phyloP scores from a whole-genome alignment of 2,888 invertebrate species.

The Phaonia tiefii region DNA sequence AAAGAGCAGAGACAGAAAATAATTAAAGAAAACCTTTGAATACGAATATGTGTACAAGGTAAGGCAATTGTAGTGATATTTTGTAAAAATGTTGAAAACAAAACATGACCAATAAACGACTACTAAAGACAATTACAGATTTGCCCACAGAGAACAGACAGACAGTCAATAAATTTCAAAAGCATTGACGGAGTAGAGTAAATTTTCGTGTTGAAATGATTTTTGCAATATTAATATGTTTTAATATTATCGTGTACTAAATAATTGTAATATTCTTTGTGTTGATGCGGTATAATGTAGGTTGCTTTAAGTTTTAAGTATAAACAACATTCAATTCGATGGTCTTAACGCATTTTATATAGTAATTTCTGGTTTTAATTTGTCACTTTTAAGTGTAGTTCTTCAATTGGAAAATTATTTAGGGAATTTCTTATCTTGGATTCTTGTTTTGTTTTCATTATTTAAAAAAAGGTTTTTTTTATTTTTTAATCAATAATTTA shows the following conservation, averaged over 20 bases:
- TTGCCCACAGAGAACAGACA: too few species aligned
- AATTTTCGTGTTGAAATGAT: constrained; percentile 30
- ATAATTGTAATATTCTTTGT: too few species aligned
- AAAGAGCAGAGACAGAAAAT: constrained; percentile 21
- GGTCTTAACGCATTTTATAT: constrained; percentile 75
- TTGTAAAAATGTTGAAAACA: constrained; percentile 1
- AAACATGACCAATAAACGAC: constrained; percentile 16
- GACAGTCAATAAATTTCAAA: too few species aligned
- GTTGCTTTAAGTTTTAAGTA: constrained; percentile 50
- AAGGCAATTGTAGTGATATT: not conserved
- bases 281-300: constrained; percentile 36
- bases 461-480: constrained; percentile 35
- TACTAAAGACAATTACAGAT: too few species aligned
- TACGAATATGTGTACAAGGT: not conserved
- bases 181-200: constrained; percentile 22
- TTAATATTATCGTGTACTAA: constrained; percentile 11
- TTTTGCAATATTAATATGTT: constrained; percentile 23
- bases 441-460: constrained; percentile 44
- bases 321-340: constrained; percentile 72
- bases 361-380: constrained; percentile 45
- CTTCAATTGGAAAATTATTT: constrained; percentile 56
- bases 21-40: not conserved
- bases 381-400: constrained; percentile 51
- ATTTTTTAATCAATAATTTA: constrained; percentile 11
- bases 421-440: constrained; percentile 35